These are phyloP conservation scores for Pandemis heparana DNA, from an alignment of 2,888 invertebrate genomes.

Conservation along the genomic window DNA sequence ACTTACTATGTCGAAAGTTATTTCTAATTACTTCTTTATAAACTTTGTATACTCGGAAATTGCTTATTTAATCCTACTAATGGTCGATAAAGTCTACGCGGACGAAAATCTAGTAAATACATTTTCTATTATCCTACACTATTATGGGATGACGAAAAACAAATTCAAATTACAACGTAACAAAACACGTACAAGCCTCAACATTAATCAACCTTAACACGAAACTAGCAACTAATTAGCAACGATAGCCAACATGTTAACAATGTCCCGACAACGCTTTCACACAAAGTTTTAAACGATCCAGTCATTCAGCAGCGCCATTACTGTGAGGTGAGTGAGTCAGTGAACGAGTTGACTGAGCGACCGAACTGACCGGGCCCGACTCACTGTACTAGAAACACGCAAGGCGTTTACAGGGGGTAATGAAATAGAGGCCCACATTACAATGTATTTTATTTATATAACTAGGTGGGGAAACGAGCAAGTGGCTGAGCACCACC, in stretches of 20 bases:
- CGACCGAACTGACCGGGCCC: slow-evolving; percentile 5
- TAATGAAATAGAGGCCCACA: not conserved
- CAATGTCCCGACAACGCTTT: not conserved
- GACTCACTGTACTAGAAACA: slow-evolving; percentile 17
- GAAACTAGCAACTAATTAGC: not conserved
- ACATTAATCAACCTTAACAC: not conserved
- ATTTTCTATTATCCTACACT: too few species aligned
- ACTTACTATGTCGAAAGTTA: too few species aligned
- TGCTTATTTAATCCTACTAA: too few species aligned
- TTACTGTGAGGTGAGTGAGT: slow-evolving; percentile 27
- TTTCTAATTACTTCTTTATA: too few species aligned
- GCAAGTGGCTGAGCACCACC: too few species aligned
- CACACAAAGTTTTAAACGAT: not conserved
- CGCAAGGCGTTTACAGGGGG: not conserved
- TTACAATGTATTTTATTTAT: too few species aligned
- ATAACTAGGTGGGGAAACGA: too few species aligned
- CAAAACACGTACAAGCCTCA: not conserved
- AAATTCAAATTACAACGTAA: not conserved
- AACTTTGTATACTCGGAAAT: too few species aligned
- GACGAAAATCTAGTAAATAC: too few species aligned
- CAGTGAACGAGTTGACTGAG: slow-evolving; percentile 11
- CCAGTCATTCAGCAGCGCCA: slow-evolving; percentile 18
- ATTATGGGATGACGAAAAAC: not conserved
- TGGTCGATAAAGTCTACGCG: too few species aligned
- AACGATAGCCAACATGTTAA: not conserved